phyloP scores from a whole-genome alignment of 2,888 invertebrate species.

The Coleophora deauratella region DNA sequence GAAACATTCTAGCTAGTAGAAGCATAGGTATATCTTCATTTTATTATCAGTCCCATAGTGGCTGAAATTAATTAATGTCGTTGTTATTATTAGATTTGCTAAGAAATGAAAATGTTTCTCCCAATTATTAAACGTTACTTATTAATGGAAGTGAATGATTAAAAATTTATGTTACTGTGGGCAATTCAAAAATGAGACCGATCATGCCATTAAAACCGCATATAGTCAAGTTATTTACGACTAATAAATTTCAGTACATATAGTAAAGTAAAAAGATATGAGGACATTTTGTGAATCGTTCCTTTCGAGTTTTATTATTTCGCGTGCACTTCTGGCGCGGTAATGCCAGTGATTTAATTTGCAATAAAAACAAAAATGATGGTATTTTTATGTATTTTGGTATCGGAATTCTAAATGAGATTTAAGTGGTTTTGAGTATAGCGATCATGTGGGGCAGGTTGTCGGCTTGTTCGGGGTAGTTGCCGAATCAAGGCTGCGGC shows the following conservation, averaged over 20 bases:
- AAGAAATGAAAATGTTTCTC: no score
- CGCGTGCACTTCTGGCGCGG: slow-evolving; percentile 34
- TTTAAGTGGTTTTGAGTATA: background rate
- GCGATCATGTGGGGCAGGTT: slow-evolving; percentile 1
- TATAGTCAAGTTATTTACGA: slow-evolving; percentile 48
- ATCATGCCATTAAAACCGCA: slow-evolving; percentile 49
- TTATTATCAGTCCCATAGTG: background rate
- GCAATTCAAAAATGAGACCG: slow-evolving; percentile 44
- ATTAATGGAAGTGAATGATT: slow-evolving; percentile 6
- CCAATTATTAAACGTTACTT: slow-evolving; percentile 1
- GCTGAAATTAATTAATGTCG: no score
- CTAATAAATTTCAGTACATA: slow-evolving; percentile 48
- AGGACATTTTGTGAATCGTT: slow-evolving; percentile 48
- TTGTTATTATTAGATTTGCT: no score
- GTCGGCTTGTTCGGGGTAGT: slow-evolving; percentile 23
- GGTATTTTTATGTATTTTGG: background rate
- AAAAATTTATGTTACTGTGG: slow-evolving; percentile 28
- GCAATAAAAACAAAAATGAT: slow-evolving; percentile 37
- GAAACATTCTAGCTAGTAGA: slow-evolving; percentile 25
- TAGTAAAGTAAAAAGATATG: slow-evolving; percentile 46
- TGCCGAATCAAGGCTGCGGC: slow-evolving; percentile 44
- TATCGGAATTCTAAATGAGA: background rate
- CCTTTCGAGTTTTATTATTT: slow-evolving; percentile 44
- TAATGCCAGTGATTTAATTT: slow-evolving; percentile 46
- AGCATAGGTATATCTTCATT: no score